Conservation (phyloP, 2,797 vertebrate species). For the Brachyrhaphis roseni region DNA sequence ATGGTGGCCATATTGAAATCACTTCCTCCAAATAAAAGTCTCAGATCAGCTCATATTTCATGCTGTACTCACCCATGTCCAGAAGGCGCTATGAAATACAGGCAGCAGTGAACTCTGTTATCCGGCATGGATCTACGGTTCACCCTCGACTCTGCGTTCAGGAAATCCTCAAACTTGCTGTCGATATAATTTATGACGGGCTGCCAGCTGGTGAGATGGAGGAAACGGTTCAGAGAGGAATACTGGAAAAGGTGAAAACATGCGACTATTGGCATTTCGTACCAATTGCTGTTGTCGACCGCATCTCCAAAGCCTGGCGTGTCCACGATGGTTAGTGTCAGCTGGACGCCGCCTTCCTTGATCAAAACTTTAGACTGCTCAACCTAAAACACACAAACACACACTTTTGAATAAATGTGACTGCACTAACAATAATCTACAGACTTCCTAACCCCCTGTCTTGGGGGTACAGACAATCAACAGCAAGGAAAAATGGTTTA, state of each 20-base stretch:
- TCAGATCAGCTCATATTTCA: neutral
- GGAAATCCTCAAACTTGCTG: conserved; percentile 84
- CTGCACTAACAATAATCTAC: neutral
- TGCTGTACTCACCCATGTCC: conserved; percentile 79
- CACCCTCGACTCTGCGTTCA: conserved; percentile 82
- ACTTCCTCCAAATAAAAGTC: neutral
- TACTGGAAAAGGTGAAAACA: neutral
- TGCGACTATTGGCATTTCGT: conserved; percentile 11
- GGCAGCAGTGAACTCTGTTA: conserved; percentile 85
- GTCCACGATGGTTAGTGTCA: conserved; percentile 84
- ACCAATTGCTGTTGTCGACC: conserved; percentile 87
- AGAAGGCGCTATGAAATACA: conserved; percentile 84
- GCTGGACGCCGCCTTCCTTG: conserved; percentile 84
- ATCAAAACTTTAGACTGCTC: conserved; percentile 85
- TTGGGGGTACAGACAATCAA: neutral
- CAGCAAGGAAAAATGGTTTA: neutral
- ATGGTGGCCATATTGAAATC: neutral
- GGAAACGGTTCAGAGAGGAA: neutral
- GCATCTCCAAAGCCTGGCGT: conserved; percentile 86
- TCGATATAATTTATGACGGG: conserved; percentile 83
- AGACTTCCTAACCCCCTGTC: neutral
- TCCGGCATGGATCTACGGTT: conserved; percentile 84
- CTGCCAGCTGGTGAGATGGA: conserved; percentile 76
- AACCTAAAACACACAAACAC: conserved; percentile 70
- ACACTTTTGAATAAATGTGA: neutral